A percentile compares a stretch with the other conserved stretches of the same genome.
Evolutionary conservation across 2,113 vertebrate species (phyloP).

Genomic region (Megalops atlanticus): DNA sequence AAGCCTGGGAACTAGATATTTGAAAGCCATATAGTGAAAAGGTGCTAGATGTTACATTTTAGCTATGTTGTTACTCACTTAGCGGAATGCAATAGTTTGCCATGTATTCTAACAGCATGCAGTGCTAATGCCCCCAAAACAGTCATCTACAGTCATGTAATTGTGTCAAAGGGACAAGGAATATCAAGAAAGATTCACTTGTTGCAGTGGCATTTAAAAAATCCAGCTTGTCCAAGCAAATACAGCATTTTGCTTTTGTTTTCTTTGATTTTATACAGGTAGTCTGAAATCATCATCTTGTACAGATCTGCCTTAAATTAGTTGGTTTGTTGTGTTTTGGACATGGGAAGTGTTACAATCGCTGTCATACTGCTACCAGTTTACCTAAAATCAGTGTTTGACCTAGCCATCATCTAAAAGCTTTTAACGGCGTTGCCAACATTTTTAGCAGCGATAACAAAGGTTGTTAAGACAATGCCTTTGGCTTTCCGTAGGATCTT

Average conservation of each 20-base stretch:
- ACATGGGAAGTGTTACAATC: constrained; percentile 13
- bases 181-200: constrained; percentile 14
- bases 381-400: constrained; percentile 38
- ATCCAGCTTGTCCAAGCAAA: constrained; percentile 17
- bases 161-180: constrained; percentile 55
- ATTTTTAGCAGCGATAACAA: constrained; percentile 19
- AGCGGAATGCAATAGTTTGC: constrained; percentile 79
- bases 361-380: constrained; percentile 49
- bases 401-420: constrained; percentile 18
- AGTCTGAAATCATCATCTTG: constrained; percentile 41
- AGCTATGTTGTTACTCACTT: constrained; percentile 74
- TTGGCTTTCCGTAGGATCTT: constrained; percentile 26
- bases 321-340: constrained; percentile 36
- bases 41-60: constrained; percentile 81
- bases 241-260: constrained; percentile 14
- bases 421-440: constrained; percentile 36
- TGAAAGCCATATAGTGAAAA: constrained; percentile 81
- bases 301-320: constrained; percentile 54
- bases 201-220: constrained; percentile 12
- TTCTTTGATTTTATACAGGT: constrained; percentile 42
- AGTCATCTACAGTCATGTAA: constrained; percentile 67
- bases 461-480: constrained; percentile 18
- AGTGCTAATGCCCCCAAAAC: constrained; percentile 67
- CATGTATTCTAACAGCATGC: constrained; percentile 74
- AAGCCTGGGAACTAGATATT: constrained; percentile 76